Evolutionary conservation across 1,140 invertebrate genomes (phyloP), one percentile per base, ranked within the genome.

Genomic region (Hetaerina americana): DNA sequence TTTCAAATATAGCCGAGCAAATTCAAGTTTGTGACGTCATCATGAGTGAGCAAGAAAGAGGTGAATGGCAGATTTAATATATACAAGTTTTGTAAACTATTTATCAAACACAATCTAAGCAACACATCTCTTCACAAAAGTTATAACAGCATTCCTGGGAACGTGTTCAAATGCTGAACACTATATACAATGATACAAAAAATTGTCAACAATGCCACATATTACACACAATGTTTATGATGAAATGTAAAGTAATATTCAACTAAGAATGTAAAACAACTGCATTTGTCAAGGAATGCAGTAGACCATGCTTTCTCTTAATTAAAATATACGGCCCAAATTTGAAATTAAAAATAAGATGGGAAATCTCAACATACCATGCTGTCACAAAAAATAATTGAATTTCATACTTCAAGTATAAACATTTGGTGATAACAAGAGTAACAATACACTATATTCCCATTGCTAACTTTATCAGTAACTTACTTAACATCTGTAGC

Each of bases 321-420:
- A 57, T 57, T 12, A 57, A n/a, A n/a, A n/a, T n/a, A n/a, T n/a
- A n/a, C n/a, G n/a, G n/a, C n/a, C n/a, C n/a, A n/a, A 73, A 25
- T 26, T 73, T 24, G 31, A 73, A 67, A 68, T 69, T 25, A 71
- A 73, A 72, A 69, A 69, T 73, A 72, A 24, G 67, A 66, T 28
- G 40, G 2, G 22, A 57, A 57, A 57, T 57, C 40, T 57, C 40
- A 57, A 57, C 40, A 57, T 57, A 57, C 10, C 40, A 57, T 57
- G 40, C 2, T 57, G n/a, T n/a, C n/a, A n/a, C n/a, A n/a, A n/a
- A n/a, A n/a, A n/a, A n/a, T n/a, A n/a, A n/a, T n/a, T n/a, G n/a
- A n/a, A n/a, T n/a, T n/a, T n/a, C n/a, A n/a, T n/a, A n/a, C n/a
- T n/a, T n/a, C n/a, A n/a, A n/a, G n/a, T n/a, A n/a, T n/a, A n/a